These are phyloP conservation scores for Castor canadensis DNA, from an alignment of 2,113 vertebrate species.

Conservation along the genomic window DNA sequence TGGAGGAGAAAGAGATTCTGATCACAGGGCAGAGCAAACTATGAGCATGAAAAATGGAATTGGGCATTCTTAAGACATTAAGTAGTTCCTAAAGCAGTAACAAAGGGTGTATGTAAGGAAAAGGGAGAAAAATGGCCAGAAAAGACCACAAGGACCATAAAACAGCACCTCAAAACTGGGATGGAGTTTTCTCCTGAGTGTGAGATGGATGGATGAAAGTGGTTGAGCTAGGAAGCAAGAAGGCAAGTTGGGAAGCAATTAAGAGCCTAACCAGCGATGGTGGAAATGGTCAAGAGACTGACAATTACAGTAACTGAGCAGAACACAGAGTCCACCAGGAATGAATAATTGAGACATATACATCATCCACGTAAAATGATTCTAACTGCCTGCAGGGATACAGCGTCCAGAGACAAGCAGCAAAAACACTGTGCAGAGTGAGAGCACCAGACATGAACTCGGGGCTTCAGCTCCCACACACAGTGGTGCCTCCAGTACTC, in stretches of 20 bases:
- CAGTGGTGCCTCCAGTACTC: not conserved
- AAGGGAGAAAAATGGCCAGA: not conserved
- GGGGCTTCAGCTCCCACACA: no score
- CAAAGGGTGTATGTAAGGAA: rapidly evolving
- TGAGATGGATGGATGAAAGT: rapidly evolving
- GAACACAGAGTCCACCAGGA: not conserved
- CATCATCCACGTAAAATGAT: no score
- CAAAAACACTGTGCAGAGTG: not conserved
- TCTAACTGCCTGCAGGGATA: not conserved
- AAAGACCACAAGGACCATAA: not conserved
- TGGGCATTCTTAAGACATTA: rapidly evolving
- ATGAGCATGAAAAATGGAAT: not conserved
- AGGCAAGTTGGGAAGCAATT: not conserved
- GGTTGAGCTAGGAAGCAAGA: not conserved
- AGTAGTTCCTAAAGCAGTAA: not conserved
- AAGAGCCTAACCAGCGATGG: not conserved
- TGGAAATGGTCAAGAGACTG: not conserved
- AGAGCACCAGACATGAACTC: no score
- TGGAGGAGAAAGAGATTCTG: not conserved
- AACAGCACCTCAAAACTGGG: not conserved
- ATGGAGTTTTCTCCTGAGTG: rapidly evolving
- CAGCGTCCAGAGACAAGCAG: not conserved
- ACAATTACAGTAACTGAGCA: not conserved
- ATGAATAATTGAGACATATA: rapidly evolving
- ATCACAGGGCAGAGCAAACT: rapidly evolving